These are phyloP conservation scores for Callipepla squamata DNA, from an alignment of 2,113 vertebrate genomes.

Conservation along the genomic window DNA sequence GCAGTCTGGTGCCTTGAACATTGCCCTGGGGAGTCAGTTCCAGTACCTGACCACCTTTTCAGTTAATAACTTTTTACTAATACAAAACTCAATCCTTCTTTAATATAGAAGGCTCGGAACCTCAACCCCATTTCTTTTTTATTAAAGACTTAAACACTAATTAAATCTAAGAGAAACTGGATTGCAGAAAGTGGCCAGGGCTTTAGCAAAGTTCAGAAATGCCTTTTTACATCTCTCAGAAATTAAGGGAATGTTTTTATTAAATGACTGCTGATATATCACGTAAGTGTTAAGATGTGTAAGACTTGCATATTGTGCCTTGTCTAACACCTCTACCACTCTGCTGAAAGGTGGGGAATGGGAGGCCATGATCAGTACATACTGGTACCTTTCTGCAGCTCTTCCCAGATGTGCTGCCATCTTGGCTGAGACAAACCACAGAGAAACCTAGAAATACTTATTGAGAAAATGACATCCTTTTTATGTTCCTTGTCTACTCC, in stretches of 20 bases:
- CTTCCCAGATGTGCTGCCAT: fast-evolving
- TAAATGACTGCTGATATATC: background rate
- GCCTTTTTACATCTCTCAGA: background rate
- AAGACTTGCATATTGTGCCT: background rate
- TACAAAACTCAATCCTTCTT: background rate
- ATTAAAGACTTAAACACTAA: background rate
- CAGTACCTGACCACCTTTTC: background rate
- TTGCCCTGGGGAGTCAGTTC: background rate
- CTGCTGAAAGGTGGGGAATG: background rate
- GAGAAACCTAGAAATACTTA: background rate
- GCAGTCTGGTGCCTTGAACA: background rate
- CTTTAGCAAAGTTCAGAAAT: background rate
- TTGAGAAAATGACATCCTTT: background rate
- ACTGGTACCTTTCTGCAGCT: background rate
- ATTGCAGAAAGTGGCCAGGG: background rate
- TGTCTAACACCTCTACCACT: background rate
- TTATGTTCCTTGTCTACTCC: background rate
- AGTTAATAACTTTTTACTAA: background rate
- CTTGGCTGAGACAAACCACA: fast-evolving
- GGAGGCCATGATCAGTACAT: background rate
- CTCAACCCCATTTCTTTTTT: background rate
- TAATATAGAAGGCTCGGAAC: background rate
- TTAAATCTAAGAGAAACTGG: background rate
- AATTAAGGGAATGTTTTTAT: background rate
- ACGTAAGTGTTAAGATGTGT: background rate